These are phyloP conservation scores for Cydia strobilella DNA, from an alignment of 1,140 invertebrate species.

Conservation along the genomic window DNA sequence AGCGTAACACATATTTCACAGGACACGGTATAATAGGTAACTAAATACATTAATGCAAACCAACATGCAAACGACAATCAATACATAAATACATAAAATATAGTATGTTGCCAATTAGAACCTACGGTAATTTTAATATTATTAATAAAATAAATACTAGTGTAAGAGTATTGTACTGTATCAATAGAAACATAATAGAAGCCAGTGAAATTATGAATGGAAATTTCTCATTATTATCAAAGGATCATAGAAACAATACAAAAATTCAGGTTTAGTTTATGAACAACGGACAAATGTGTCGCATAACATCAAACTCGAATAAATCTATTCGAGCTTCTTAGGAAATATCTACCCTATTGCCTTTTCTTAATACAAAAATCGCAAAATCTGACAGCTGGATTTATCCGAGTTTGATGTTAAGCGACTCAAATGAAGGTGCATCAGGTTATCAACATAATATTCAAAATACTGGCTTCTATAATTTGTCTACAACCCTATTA, in stretches of 20 bases:
- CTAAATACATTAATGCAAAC: slow-evolving; percentile 49
- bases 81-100: slow-evolving; percentile 43
- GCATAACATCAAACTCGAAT: too few relatives aligned
- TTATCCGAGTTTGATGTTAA: too few relatives aligned
- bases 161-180: neutral
- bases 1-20: slow-evolving; percentile 77
- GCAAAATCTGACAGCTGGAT: too few relatives aligned
- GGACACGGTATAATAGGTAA: slow-evolving; percentile 67
- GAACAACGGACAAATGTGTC: neutral
- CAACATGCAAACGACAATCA: slow-evolving; percentile 56
- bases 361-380: too few relatives aligned
- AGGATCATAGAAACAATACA: neutral
- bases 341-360: too few relatives aligned
- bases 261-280: neutral
- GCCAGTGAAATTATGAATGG: neutral
- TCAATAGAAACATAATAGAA: slow-evolving; percentile 1
- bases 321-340: too few relatives aligned
- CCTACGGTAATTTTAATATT: slow-evolving; percentile 42
- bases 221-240: neutral
- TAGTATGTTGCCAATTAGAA: slow-evolving; percentile 55
- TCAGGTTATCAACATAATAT: neutral
- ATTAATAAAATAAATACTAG: slow-evolving; percentile 19
- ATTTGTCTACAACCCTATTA: slow-evolving; percentile 25
- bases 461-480: neutral
- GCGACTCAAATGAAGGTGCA: too few relatives aligned